These are phyloP conservation scores for Dynastes hyllus DNA, from an alignment of 2,888 invertebrate genomes.

Conservation along the genomic window DNA sequence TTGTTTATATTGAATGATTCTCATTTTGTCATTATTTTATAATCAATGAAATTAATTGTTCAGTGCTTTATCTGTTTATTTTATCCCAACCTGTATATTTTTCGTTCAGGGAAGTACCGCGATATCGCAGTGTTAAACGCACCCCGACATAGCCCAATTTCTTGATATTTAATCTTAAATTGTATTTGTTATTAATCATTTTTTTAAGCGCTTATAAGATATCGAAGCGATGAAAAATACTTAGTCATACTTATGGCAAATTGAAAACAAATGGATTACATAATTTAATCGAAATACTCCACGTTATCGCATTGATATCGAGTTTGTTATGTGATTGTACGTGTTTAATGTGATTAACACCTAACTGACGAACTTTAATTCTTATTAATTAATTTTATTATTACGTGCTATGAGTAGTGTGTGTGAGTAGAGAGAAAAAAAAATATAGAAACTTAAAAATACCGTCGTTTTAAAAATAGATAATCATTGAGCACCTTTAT, in stretches of 20 bases:
- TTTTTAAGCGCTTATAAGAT: neutral
- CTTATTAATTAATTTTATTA: constrained; percentile 45
- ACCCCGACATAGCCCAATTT: no score
- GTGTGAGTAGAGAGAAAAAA: neutral
- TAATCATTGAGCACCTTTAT: constrained; percentile 40
- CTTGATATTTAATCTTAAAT: no score
- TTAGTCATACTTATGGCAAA: neutral
- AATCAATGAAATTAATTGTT: no score
- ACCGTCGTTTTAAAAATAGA: constrained; percentile 43
- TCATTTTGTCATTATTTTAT: no score
- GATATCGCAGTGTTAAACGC: no score
- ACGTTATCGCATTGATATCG: constrained; percentile 11
- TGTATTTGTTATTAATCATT: neutral
- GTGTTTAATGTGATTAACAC: constrained; percentile 26
- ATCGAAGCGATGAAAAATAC: neutral
- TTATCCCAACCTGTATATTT: no score
- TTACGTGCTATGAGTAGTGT: constrained; percentile 18
- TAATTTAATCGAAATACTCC: constrained; percentile 23
- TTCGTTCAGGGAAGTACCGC: no score
- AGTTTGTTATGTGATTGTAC: neutral
- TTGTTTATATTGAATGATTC: no score
- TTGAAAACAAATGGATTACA: constrained; percentile 14
- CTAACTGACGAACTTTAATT: constrained; percentile 36
- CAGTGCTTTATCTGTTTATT: no score
- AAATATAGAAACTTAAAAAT: constrained; percentile 43